Conservation (phyloP, 2,888 invertebrate species). For the Tolmerus cingulatus region DNA sequence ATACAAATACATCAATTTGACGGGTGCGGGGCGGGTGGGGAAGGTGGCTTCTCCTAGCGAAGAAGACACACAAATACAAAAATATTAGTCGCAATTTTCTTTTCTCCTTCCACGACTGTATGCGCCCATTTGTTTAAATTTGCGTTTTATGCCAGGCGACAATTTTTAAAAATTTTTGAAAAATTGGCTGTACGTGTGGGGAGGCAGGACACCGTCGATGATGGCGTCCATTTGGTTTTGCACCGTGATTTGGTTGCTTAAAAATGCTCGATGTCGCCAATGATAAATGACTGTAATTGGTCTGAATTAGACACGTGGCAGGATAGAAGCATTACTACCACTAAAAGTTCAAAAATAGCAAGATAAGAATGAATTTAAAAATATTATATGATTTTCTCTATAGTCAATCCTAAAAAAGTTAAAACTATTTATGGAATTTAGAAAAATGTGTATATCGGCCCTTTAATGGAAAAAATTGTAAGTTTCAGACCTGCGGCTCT, state of each 20-base stretch:
- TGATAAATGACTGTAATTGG: background rate
- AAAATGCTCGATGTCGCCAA: slow-evolving; percentile 8
- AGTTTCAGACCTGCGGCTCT: no score
- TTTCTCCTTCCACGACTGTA: slow-evolving; percentile 9
- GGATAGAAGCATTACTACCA: background rate
- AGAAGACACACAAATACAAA: slow-evolving; percentile 38
- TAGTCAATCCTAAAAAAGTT: no score
- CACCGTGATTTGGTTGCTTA: slow-evolving; percentile 37
- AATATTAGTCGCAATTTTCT: slow-evolving; percentile 39
- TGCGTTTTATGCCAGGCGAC: slow-evolving; percentile 37
- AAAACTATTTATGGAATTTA: no score
- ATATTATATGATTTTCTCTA: no score
- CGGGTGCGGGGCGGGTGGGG: background rate
- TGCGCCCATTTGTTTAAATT: slow-evolving; percentile 41
- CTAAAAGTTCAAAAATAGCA: background rate
- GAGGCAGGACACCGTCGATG: background rate
- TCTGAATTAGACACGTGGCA: background rate
- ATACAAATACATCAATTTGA: slow-evolving; percentile 50
- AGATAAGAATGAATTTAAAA: background rate
- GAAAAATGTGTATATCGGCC: no score
- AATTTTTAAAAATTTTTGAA: slow-evolving; percentile 39
- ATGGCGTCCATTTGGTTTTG: slow-evolving; percentile 35
- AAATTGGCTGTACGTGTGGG: slow-evolving; percentile 27
- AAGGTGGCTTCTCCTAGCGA: background rate
- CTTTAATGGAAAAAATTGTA: no score